phyloP scores from a whole-genome alignment of 2,113 vertebrate genomes.

The Coregonus clupeaformis region DNA sequence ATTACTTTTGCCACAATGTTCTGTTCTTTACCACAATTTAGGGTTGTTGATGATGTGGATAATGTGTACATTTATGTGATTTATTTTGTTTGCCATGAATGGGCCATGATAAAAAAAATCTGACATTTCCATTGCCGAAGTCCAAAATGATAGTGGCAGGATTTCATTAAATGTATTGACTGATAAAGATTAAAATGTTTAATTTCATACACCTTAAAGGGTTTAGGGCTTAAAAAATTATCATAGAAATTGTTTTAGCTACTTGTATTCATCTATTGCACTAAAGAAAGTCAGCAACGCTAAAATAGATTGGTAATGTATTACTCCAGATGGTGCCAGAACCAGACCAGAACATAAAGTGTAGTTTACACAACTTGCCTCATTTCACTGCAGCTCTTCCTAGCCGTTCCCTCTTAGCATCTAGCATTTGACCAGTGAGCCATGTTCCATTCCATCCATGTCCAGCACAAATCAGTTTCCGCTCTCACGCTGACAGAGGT shows the following conservation, averaged over 20 bases:
- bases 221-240: background rate
- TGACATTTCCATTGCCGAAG: too few species aligned
- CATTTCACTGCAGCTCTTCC: conserved; percentile 26
- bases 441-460: background rate
- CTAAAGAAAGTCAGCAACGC: background rate
- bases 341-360: conserved; percentile 31
- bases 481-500: background rate
- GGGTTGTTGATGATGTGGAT: background rate
- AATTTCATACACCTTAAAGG: conserved; percentile 5
- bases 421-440: background rate
- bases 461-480: background rate
- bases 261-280: background rate
- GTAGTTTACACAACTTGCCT: conserved; percentile 26
- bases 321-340: conserved; percentile 49
- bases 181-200: background rate
- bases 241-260: background rate
- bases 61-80: background rate
- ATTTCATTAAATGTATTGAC: too few species aligned
- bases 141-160: too few species aligned
- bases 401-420: background rate
- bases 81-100: background rate
- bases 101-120: background rate
- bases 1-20: conserved; percentile 43
- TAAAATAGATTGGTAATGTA: background rate
- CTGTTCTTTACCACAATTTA: conserved; percentile 42